These are phyloP conservation scores for Phaedon cochleariae DNA, from an alignment of 2,888 invertebrate species.

Conservation along the genomic window DNA sequence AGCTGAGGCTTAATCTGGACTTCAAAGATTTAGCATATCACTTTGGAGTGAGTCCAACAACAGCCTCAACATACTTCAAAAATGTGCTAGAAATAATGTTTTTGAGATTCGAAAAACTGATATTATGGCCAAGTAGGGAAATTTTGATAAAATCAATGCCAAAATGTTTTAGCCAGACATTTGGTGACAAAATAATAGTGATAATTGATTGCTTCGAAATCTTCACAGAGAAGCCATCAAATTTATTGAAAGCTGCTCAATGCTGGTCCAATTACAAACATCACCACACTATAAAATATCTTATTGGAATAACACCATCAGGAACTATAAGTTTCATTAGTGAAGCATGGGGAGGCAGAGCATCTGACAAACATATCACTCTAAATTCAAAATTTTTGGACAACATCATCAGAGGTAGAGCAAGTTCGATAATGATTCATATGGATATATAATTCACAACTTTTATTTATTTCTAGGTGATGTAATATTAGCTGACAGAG, in stretches of 20 bases:
- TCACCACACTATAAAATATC: conserved; percentile 34
- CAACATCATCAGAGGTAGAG: conserved; percentile 30
- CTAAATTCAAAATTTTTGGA: conserved; percentile 17
- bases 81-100: conserved; percentile 14
- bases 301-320: conserved; percentile 30
- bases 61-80: conserved; percentile 6
- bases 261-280: conserved; percentile 37
- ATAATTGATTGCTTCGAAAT: conserved; percentile 37
- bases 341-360: conserved; percentile 14
- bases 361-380: conserved; percentile 7
- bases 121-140: conserved; percentile 29
- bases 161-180: conserved; percentile 33
- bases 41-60: conserved; percentile 4
- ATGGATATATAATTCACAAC: too few relatives aligned
- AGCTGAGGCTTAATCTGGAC: conserved; percentile 23
- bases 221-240: conserved; percentile 25
- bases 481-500: conserved; percentile 38
- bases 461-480: conserved; percentile 26
- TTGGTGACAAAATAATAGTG: conserved; percentile 31
- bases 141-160: conserved; percentile 29
- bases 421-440: not conserved
- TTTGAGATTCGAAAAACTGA: conserved; percentile 21
- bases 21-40: conserved; percentile 24
- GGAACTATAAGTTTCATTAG: conserved; percentile 19
- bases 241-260: conserved; percentile 15